A percentile compares a stretch with the other conserved stretches of the same genome.
Conservation (phyloP, 2,797 vertebrate species). For the Acanthiza pusilla region DNA sequence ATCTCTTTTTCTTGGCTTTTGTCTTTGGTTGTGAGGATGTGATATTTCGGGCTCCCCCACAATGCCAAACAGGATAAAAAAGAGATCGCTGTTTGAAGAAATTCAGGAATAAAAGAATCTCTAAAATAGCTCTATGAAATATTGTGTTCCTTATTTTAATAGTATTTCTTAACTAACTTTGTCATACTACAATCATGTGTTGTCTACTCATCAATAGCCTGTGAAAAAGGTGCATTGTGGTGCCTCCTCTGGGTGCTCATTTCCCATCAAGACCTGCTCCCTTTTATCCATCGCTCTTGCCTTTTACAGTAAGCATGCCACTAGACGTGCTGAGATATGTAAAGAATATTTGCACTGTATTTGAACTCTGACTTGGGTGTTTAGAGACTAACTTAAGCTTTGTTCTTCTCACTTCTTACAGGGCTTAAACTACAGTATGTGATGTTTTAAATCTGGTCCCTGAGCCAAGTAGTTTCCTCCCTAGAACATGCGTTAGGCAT, state of each 20-base stretch:
- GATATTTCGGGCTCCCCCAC: not conserved
- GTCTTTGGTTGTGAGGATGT: not conserved
- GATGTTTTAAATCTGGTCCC: slow-evolving; percentile 58
- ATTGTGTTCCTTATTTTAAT: not conserved
- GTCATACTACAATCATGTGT: not conserved
- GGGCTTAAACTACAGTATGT: slow-evolving; percentile 37
- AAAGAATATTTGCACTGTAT: slow-evolving; percentile 43
- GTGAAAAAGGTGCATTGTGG: not conserved
- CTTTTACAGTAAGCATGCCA: not conserved
- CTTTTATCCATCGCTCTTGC: not conserved
- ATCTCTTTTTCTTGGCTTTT: not conserved
- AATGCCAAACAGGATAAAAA: not conserved
- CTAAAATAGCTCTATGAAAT: not conserved
- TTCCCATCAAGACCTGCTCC: not conserved
- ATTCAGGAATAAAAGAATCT: not conserved
- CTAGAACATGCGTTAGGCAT: slow-evolving; percentile 69
- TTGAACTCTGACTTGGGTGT: slow-evolving; percentile 48
- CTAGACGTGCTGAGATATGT: slow-evolving; percentile 8
- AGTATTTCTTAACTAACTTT: not conserved
- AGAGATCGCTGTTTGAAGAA: not conserved
- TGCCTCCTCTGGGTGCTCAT: not conserved
- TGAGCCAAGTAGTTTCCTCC: slow-evolving; percentile 70
- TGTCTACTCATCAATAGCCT: not conserved
- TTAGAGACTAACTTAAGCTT: slow-evolving; percentile 55
- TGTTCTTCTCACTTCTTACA: slow-evolving; percentile 59